Evolutionary conservation across 1,140 invertebrate genomes (phyloP), one percentile per base, ranked within the genome.

Genomic region (Cyphomyrmex costatus): DNA sequence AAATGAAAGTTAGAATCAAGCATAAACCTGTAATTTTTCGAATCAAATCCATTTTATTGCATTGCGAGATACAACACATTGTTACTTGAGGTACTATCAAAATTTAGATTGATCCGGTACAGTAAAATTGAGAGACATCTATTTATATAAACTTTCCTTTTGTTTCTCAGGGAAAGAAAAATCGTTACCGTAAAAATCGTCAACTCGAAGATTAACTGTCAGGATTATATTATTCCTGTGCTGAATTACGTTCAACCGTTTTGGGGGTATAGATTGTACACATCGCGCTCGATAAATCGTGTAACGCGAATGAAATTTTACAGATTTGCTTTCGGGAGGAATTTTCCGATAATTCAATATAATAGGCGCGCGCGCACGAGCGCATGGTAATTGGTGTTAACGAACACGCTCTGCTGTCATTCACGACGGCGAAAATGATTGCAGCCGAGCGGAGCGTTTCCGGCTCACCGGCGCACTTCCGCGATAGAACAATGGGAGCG

Each of bases 321-420:
- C 88, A 76, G 88, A 89, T 90, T 89, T 66, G 89, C 79, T 90
- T 89, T 84, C 33, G 85, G 79, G 42, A 27, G 33, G 65, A 80
- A 74, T 88, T 90, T 90, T 88, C 89, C 89, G 66, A 91, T 91
- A 91, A 91, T 91, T 88, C 86, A 74, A 90, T 90, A 88, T 89
- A 89, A 89, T 84, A 78, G 46, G 24, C 66, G 73, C 27, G 76
- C 60, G 53, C 70, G 78, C 70, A 82, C 84, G 82, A 63, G 36
- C 66, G 86, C 86, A 90, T 86, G 89, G 87, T 90, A 90, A 91
- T 91, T 85, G 87, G 79, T 84, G 89, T 86, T 91, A 91, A 91
- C 89, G 89, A 91, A 91, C 87, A 88, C 84, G 89, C 90, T 91
- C 84, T 86, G 90, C 86, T 86, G 90, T 91, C 90, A 90, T 91